A percentile compares a stretch with the other conserved stretches of the same genome.
Evolutionary conservation across 2,113 vertebrate genomes (phyloP).

Genomic region (Microtus ochrogaster): DNA sequence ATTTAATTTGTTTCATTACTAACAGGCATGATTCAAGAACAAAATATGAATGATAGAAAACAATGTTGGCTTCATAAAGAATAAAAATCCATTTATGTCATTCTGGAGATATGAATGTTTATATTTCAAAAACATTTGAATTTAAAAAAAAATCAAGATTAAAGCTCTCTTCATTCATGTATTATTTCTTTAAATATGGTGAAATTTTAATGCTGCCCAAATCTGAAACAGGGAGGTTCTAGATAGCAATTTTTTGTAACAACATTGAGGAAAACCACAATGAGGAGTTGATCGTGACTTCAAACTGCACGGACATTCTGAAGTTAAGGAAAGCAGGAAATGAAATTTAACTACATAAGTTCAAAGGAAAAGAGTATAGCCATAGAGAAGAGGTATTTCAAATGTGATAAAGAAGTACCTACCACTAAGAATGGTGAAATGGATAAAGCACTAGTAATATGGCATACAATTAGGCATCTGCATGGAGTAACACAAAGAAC

Average conservation of each 20-base stretch:
- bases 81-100: not conserved
- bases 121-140: not conserved
- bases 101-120: not conserved
- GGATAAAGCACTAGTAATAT: not conserved
- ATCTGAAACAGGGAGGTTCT: not conserved
- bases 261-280: not conserved
- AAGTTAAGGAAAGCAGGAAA: not conserved
- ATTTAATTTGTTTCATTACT: slow-evolving; percentile 14
- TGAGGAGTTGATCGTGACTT: not conserved
- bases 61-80: not conserved
- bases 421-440: not conserved
- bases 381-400: not conserved
- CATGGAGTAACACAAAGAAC: not conserved
- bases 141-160: not conserved
- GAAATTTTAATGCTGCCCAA: not conserved
- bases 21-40: slow-evolving; percentile 22
- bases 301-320: not conserved
- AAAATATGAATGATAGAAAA: slow-evolving; percentile 42
- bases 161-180: not conserved
- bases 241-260: not conserved
- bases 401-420: not conserved
- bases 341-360: not conserved
- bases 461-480: not conserved
- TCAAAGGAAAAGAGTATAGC: not conserved
- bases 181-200: not conserved